Evolutionary conservation across 2,888 invertebrate genomes (phyloP).

Genomic region (Vanessa cardui): DNA sequence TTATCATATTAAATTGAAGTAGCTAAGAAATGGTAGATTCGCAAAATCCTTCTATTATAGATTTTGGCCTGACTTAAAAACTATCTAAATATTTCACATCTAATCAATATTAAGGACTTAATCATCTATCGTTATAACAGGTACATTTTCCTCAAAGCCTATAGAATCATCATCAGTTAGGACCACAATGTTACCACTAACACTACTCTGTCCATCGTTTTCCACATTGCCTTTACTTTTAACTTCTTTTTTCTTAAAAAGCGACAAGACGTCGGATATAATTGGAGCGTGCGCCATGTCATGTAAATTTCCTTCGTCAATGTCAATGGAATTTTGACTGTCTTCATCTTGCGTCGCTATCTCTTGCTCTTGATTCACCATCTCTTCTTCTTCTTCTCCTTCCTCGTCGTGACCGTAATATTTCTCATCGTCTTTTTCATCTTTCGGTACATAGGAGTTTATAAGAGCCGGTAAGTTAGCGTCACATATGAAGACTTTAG

Average conservation of each 20-base stretch:
- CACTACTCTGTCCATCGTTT: conserved; percentile 17
- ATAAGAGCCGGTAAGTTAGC: conserved; percentile 62
- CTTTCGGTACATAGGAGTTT: conserved; percentile 66
- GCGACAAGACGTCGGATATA: conserved; percentile 73
- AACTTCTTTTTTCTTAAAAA: conserved; percentile 57
- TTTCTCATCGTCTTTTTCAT: conserved; percentile 71
- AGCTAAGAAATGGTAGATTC: no score
- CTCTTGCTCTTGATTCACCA: conserved; percentile 30
- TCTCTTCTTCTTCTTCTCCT: conserved; percentile 52
- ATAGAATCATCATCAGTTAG: conserved; percentile 60
- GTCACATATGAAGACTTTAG: conserved; percentile 68
- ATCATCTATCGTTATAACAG: conserved; percentile 63
- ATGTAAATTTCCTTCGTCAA: conserved; percentile 52
- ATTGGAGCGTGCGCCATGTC: conserved; percentile 66
- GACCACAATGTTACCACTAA: conserved; percentile 48
- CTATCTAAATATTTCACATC: neutral
- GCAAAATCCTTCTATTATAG: neutral
- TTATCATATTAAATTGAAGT: no score
- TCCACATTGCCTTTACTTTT: conserved; percentile 16
- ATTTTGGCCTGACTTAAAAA: neutral
- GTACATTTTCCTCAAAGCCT: conserved; percentile 50
- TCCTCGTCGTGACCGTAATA: conserved; percentile 68
- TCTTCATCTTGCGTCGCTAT: conserved; percentile 45
- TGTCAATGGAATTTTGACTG: conserved; percentile 50
- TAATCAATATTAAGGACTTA: conserved; percentile 4